phyloP scores from a whole-genome alignment of 2,888 invertebrate genomes.

The Melanostoma mellinum region DNA sequence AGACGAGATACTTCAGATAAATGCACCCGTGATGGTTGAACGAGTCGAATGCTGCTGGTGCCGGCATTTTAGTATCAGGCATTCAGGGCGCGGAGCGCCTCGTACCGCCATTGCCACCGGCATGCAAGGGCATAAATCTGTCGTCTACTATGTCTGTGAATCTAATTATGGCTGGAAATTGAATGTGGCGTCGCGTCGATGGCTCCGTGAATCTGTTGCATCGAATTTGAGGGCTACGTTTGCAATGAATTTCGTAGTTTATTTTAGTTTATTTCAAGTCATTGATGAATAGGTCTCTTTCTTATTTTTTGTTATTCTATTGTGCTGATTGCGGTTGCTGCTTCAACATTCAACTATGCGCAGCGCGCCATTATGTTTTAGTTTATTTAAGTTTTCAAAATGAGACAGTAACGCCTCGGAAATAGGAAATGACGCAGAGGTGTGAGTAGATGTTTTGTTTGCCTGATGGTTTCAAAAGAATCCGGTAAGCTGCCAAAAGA shows the following conservation, averaged over 20 bases:
- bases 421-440: slow-evolving; percentile 62
- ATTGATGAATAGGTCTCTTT: slow-evolving; percentile 21
- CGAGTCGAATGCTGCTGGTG: slow-evolving; percentile 33
- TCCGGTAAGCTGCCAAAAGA: slow-evolving; percentile 45
- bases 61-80: slow-evolving; percentile 27
- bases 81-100: not conserved
- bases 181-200: not conserved
- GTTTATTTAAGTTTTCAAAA: slow-evolving; percentile 15
- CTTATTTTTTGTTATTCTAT: slow-evolving; percentile 6
- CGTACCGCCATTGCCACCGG: not conserved
- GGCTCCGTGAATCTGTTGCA: slow-evolving; percentile 11
- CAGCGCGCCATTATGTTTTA: slow-evolving; percentile 24
- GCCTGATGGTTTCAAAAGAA: not conserved
- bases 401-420: slow-evolving; percentile 4
- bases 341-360: not conserved
- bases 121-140: slow-evolving; percentile 18
- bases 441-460: slow-evolving; percentile 16
- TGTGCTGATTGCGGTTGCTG: slow-evolving; percentile 15
- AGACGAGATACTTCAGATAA: slow-evolving; percentile 19
- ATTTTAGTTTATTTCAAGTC: slow-evolving; percentile 11
- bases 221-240: not conserved
- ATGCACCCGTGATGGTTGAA: slow-evolving; percentile 15
- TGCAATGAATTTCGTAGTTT: slow-evolving; percentile 28
- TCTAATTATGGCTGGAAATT: slow-evolving; percentile 55
- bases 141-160: slow-evolving; percentile 15